These are phyloP conservation scores for Hepsetus odoe DNA, from an alignment of 2,113 vertebrate species.

Conservation along the genomic window DNA sequence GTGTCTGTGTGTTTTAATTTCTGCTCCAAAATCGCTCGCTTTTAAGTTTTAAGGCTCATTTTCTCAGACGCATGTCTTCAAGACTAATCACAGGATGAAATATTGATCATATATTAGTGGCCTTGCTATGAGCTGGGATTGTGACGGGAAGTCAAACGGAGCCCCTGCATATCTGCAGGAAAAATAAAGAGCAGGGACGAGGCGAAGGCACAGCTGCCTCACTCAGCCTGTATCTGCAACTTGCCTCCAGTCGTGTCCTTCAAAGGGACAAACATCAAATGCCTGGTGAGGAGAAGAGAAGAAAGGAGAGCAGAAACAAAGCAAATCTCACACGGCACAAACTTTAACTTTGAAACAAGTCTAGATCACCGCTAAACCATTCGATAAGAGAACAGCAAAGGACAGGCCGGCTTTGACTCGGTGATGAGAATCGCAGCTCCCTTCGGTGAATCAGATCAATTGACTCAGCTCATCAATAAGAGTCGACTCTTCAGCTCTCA, in stretches of 20 bases:
- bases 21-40: slow-evolving; percentile 37
- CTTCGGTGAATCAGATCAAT: neutral
- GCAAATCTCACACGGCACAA: neutral
- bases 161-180: neutral
- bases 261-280: slow-evolving; percentile 11
- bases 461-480: neutral
- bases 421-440: neutral
- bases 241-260: slow-evolving; percentile 19
- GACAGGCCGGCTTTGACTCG: neutral
- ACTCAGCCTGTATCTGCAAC: neutral
- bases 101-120: slow-evolving; percentile 70
- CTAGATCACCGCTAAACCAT: neutral
- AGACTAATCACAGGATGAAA: slow-evolving; percentile 71
- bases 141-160: slow-evolving; percentile 31
- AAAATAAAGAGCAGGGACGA: neutral
- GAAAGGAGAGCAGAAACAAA: neutral
- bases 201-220: neutral
- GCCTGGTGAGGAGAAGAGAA: neutral
- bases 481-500: neutral
- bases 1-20: slow-evolving; percentile 16
- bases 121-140: slow-evolving; percentile 54
- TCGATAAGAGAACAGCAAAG: neutral
- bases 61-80: slow-evolving; percentile 61
- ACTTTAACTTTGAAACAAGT: neutral
- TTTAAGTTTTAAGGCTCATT: slow-evolving; percentile 63